Evolutionary conservation across 2,888 invertebrate species (phyloP).

Genomic region (Myathropa florea): DNA sequence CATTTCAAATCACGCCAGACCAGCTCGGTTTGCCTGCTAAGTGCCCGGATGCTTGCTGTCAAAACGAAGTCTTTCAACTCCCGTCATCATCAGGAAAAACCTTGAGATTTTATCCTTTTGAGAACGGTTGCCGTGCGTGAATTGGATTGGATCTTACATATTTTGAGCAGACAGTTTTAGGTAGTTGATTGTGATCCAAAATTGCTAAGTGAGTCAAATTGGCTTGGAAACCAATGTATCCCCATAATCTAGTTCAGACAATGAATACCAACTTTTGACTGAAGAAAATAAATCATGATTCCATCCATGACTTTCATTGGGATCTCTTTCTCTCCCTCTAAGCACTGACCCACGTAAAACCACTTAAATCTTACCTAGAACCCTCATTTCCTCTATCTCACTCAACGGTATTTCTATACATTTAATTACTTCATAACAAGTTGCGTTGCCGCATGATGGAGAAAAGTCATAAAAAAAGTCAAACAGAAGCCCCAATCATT

Average conservation of each 20-base stretch:
- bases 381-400: neutral
- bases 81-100: neutral
- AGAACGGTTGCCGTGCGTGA: neutral
- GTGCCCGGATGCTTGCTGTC: neutral
- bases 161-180: neutral
- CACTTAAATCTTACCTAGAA: neutral
- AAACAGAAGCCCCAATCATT: neutral
- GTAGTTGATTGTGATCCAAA: neutral
- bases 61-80: neutral
- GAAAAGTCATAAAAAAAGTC: neutral
- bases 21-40: neutral
- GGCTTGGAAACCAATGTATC: too few relatives aligned
- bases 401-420: neutral
- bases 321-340: too few relatives aligned
- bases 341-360: neutral
- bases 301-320: neutral
- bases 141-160: neutral
- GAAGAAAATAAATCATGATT: neutral
- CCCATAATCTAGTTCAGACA: too few relatives aligned
- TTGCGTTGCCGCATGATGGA: neutral
- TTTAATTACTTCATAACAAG: neutral
- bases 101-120: neutral
- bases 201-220: neutral
- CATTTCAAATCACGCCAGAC: neutral
- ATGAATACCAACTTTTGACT: neutral